Base-by-base conservation (phyloP, 92 coral and sea anemone genomes). In the Plumapathes pennacea region DNA sequence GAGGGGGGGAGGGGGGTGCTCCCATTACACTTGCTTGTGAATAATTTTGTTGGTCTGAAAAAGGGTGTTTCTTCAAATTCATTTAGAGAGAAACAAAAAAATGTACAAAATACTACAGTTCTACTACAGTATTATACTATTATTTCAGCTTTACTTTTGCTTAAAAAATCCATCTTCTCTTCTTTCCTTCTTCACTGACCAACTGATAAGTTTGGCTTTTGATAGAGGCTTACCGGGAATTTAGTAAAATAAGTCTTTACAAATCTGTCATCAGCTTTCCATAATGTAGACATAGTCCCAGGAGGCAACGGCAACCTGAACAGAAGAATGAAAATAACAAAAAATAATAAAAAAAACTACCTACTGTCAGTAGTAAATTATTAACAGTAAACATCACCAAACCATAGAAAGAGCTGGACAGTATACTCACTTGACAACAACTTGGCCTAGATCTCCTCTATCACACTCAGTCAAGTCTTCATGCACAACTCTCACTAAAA, bases 231-330 rank as follows among this genome's bases (percentile, higher is more conserved):
- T 63, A 91, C 97, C 66, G 97, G 97, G 39, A 74, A 91, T 54
- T 91, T 91, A 13, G 74, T 60, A 64, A 88, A 91, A 63, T 91
- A 92, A 3, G 89, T 74, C 46, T 84, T 71, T 32, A 69, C 23
- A 60, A 83, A 92, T 49, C 96, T 83, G 25, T 88, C 92, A 50
- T 92, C 98, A 12, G 85, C 88, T 57, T 39, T 84, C 98, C 98
- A 92, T 25, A 92, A 74, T 2, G 98, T 92, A 4, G 97, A 83
- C 57, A 74, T 76, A 32, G 95, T 89, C 6, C 98, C 98, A 7
- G 98, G 98, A 26, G 98, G 98, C 74, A 92, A 85, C 10, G 98
- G 98, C 8, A 88, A 74, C 61, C 97, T 90, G 57, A n/a, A 38
- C 50, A 28, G 14, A 57, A 50, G 24, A 36, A 13, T 28, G 15